Evolutionary conservation across 2,888 invertebrate genomes (phyloP), one percentile per base, ranked within the genome.

Genomic region (Portevinia maculata): DNA sequence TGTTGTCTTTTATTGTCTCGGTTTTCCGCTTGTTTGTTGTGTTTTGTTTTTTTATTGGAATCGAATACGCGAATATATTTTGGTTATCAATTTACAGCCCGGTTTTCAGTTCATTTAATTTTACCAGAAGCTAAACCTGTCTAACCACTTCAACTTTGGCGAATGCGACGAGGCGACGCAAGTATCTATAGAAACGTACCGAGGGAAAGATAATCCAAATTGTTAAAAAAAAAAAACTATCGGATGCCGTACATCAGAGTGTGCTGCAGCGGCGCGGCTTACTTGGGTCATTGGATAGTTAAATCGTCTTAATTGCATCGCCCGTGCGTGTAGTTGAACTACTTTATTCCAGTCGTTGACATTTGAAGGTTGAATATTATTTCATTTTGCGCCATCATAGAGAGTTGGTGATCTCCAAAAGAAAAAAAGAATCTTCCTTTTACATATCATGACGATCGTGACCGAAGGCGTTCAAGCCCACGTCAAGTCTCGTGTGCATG

Each of bases 291-390:
- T 50, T 67, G 73, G 55, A 55, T 79, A 74, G 60, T 60, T 62
- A 74, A 74, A 67, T 44, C 17, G 39, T 74, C 32, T 79, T 73
- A 67, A 67, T 67, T 67, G 57, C 59, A 24, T 37, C 32, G 44
- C n/a, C 8, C 13, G 24, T 53, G 60, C 65, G 73, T 15, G 48
- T 53, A 81, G 64, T 53, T 65, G 76, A 65, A 71, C 75, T 76
- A 76, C 76, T 70, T 81, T 59, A 76, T 64, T 32, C 19, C 81
- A 81, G 75, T 81, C 81, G 76, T 65, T 76, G 81, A 76, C 81
- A 81, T 76, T 55, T 81, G 81, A 81, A 81, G 81, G 81, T 75
- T 81, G 60, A 71, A 70, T 60, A 39, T 64, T 64, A 39, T 69
- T 71, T 64, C 52, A 65, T 52, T 60, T 76, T 41, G 15, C 64